phyloP scores from a whole-genome alignment of 2,113 vertebrate species.

The Noctilio leporinus region DNA sequence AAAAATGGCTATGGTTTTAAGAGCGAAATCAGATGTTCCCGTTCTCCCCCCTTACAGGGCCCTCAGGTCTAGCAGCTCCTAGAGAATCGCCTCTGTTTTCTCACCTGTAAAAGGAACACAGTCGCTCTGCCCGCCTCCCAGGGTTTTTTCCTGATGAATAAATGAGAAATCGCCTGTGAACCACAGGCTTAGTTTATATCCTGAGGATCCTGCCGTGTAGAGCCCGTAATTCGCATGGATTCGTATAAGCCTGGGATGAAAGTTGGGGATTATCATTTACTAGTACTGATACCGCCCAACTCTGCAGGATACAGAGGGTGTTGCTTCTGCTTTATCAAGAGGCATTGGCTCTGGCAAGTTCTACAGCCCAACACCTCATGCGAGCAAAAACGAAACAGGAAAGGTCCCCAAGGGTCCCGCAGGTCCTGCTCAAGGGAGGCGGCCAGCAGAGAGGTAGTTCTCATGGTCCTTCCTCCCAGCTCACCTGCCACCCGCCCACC shows the following conservation, averaged over 20 bases:
- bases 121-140: accelerated
- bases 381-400: not conserved
- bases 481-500: not conserved
- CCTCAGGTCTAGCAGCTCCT: too few species aligned
- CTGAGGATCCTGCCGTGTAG: not conserved
- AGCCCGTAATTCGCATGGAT: not conserved
- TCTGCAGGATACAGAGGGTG: accelerated
- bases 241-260: not conserved
- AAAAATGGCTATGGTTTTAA: not conserved
- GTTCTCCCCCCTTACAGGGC: too few species aligned
- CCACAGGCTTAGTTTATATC: not conserved
- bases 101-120: not conserved
- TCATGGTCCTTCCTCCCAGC: not conserved
- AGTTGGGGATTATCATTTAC: constrained; percentile 23
- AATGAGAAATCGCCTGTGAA: not conserved
- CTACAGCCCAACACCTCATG: accelerated
- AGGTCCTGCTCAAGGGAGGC: accelerated
- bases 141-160: not conserved
- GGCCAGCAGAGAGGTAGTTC: not conserved
- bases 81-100: not conserved
- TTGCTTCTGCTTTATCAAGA: not conserved
- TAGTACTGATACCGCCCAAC: not conserved
- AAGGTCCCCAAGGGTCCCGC: not conserved
- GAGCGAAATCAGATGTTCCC: not conserved
- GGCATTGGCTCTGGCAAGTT: not conserved